Evolutionary conservation across 2,888 invertebrate genomes (phyloP), one percentile per base, ranked within the genome.

Genomic region (Bedellia somnulentella): DNA sequence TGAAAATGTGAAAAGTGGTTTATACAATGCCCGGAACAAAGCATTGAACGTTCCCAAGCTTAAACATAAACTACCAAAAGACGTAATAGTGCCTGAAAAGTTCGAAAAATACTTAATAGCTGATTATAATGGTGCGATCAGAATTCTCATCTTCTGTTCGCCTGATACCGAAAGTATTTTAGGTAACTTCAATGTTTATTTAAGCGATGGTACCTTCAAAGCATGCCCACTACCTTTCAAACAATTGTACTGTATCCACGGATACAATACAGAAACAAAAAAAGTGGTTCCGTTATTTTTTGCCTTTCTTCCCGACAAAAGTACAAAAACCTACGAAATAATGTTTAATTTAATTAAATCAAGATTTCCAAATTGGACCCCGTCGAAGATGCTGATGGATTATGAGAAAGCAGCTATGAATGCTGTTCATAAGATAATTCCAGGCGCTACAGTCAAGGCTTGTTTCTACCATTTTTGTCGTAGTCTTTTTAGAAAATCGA

Each of bases 191-290:
- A 15, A 25, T 24, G 24, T 30, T 30, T 32, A 30, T 15, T 35
- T 35, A 25, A 9, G 24, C n/a, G 31, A 33, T 36, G 33, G 33
- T 14, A 31, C 36, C 27, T 36, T 36, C 24, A 32, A 27, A 15
- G 31, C 32, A 9, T 34, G 36, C 22, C 34, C 36, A 10, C n/a
- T 10, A 21, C 36, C 34, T 18, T 36, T 32, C 17, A 26, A n/a
- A 16, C 36, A 35, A 33, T 26, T 35, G 11, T 31, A 35, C 15
- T 29, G 25, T 12, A 33, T 35, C 17, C 32, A 35, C 14, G 35
- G 35, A 25, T 15, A 26, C 27, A 6, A 25, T 25, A n/a, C 5
- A 25, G n/a, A n/a, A n/a, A n/a, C n/a, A n/a, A n/a, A n/a, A n/a
- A n/a, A n/a, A n/a, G n/a, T n/a, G n/a, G 31, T 34, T 15, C 34